These are phyloP conservation scores for Cecropterus lyciades DNA, from an alignment of 1,140 invertebrate species.

Conservation along the genomic window DNA sequence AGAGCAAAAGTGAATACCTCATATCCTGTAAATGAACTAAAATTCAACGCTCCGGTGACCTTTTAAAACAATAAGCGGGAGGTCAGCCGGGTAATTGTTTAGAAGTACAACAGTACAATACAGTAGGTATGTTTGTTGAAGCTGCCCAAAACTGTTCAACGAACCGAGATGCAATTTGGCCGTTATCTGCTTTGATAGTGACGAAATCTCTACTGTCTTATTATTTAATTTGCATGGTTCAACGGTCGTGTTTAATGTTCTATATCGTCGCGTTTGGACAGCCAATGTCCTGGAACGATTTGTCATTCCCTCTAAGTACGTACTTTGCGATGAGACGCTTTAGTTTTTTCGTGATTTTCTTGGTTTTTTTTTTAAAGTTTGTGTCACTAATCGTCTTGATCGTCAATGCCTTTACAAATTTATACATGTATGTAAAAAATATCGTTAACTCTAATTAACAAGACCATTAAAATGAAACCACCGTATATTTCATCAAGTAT, in stretches of 20 bases:
- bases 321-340: no score
- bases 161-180: slow-evolving; percentile 10
- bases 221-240: slow-evolving; percentile 24
- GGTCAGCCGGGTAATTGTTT: slow-evolving; percentile 15
- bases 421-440: no score
- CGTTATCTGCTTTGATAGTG: slow-evolving; percentile 3
- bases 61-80: slow-evolving; percentile 19
- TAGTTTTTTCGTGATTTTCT: no score
- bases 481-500: no score
- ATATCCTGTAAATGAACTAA: neutral
- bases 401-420: no score
- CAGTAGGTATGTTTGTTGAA: neutral
- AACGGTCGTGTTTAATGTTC: slow-evolving; percentile 26
- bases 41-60: neutral
- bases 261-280: slow-evolving; percentile 20
- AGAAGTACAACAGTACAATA: neutral
- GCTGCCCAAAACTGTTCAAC: slow-evolving; percentile 16
- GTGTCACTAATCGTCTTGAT: no score
- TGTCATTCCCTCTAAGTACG: neutral
- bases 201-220: slow-evolving; percentile 12
- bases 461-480: no score
- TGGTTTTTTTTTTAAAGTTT: no score
- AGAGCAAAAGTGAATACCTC: neutral
- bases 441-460: no score
- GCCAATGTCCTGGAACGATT: slow-evolving; percentile 17